phyloP scores from a whole-genome alignment of 2,113 vertebrate genomes.

The Xenopus borealis region DNA sequence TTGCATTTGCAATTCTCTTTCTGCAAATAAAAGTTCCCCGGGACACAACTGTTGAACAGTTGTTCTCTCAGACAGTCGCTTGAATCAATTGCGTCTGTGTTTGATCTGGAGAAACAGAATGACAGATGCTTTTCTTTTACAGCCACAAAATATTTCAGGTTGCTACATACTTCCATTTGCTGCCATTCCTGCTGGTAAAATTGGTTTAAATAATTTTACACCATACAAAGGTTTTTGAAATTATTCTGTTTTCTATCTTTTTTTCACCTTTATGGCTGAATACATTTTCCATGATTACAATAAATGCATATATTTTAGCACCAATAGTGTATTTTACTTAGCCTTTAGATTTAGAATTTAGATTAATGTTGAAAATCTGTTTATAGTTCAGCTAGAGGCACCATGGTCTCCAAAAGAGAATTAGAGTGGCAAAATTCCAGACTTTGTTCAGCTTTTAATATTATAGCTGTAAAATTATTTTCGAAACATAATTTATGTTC shows the following conservation, averaged over 20 bases:
- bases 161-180: slow-evolving; percentile 13
- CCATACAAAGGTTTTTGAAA: too few species aligned
- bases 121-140: slow-evolving; percentile 40
- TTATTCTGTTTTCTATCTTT: too few species aligned
- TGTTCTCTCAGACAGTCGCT: slow-evolving; percentile 30
- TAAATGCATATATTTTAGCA: not conserved
- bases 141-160: slow-evolving; percentile 27
- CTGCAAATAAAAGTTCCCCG: slow-evolving; percentile 33
- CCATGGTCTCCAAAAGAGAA: not conserved
- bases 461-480: not conserved
- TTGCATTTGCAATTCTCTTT: slow-evolving; percentile 29
- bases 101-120: slow-evolving; percentile 29
- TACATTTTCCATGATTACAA: too few species aligned
- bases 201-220: not conserved
- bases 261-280: not conserved
- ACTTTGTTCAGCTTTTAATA: not conserved
- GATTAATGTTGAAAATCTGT: not conserved
- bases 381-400: not conserved
- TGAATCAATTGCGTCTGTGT: slow-evolving; percentile 7
- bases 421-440: not conserved
- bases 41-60: slow-evolving; percentile 39
- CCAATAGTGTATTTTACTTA: not conserved
- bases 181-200: slow-evolving; percentile 13
- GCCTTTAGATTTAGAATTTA: not conserved
- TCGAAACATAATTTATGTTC: slow-evolving; percentile 1